These are phyloP conservation scores for Indicator indicator DNA, from an alignment of 2,113 vertebrate species.

Conservation along the genomic window DNA sequence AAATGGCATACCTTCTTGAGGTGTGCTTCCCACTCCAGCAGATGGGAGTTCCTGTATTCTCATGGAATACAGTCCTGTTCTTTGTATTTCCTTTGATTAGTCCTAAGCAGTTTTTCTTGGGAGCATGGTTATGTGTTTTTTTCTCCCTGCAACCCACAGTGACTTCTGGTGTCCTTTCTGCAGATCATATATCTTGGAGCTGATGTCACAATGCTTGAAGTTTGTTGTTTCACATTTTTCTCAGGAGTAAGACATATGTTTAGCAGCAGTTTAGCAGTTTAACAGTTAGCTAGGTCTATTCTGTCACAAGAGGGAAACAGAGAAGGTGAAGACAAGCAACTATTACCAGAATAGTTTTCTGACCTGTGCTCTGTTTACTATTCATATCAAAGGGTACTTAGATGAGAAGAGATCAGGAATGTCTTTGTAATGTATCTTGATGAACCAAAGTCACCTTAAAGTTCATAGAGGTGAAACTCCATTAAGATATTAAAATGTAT, in stretches of 20 bases:
- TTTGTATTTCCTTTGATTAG: not conserved
- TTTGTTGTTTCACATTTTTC: not conserved
- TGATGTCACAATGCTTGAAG: not conserved
- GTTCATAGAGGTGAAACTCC: not conserved
- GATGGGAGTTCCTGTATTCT: not conserved
- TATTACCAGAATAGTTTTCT: not conserved
- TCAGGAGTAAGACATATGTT: not conserved
- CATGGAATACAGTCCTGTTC: not conserved
- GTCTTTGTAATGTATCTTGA: not conserved
- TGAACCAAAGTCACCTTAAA: not conserved
- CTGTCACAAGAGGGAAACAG: not conserved
- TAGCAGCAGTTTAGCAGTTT: not conserved
- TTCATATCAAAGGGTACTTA: not conserved
- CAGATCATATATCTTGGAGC: not conserved
- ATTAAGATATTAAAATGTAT: not conserved
- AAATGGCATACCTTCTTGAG: not conserved
- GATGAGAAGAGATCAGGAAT: not conserved
- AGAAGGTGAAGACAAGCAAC: not conserved
- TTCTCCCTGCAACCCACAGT: not conserved
- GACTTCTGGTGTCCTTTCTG: not conserved
- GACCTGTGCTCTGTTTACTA: not conserved
- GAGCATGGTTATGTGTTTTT: not conserved
- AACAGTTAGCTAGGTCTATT: not conserved
- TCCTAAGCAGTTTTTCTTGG: not conserved
- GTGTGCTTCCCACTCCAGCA: not conserved